These are phyloP conservation scores for Tympanuchus pallidicinctus DNA, from an alignment of 2,113 vertebrate species.

Conservation along the genomic window DNA sequence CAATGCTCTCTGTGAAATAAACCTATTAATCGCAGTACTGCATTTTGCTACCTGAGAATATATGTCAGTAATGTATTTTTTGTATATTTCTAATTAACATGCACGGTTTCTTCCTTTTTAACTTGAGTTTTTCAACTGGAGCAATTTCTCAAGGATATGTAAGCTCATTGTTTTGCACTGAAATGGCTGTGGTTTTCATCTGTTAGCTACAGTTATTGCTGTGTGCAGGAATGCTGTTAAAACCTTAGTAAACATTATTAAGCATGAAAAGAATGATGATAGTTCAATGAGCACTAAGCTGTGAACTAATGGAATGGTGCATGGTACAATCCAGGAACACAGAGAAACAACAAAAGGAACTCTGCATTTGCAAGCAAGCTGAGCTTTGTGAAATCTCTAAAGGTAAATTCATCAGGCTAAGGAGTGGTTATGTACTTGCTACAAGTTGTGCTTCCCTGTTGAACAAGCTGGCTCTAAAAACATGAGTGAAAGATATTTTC, in stretches of 20 bases:
- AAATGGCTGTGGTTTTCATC: not conserved
- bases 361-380: not conserved
- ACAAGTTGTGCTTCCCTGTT: not conserved
- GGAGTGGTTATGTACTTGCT: not conserved
- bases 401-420: not conserved
- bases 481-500: not conserved
- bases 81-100: not conserved
- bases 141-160: not conserved
- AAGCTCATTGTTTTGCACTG: conserved; percentile 21
- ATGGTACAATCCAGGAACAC: conserved; percentile 8
- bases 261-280: conserved; percentile 35
- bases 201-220: conserved; percentile 47
- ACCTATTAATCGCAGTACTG: not conserved
- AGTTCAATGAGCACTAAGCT: conserved; percentile 31
- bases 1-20: not conserved
- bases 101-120: conserved; percentile 41
- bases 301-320: conserved; percentile 56
- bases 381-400: conserved; percentile 15
- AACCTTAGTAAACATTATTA: conserved; percentile 68
- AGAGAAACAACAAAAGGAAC: not conserved
- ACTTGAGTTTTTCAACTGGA: conserved; percentile 10
- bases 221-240: conserved; percentile 13
- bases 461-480: not conserved
- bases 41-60: not conserved
- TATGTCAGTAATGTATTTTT: not conserved